Conservation (phyloP, 2,888 invertebrate species). For the Marasmarcha lunaedactyla region DNA sequence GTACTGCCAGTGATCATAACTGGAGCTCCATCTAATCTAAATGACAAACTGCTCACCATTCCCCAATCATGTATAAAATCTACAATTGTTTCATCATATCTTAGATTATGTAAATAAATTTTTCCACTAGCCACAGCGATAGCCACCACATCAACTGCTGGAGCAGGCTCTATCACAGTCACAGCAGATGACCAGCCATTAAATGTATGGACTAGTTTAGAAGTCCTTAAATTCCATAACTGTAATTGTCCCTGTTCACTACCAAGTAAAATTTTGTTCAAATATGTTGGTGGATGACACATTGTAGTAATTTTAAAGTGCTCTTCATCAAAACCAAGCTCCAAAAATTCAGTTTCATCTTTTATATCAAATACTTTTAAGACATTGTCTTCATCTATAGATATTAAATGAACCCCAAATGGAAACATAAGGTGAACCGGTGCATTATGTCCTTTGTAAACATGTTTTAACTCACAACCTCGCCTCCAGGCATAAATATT, state of each 20-base stretch:
- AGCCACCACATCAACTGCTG: slow-evolving; percentile 92
- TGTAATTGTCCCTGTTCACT: slow-evolving; percentile 87
- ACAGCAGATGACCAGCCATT: slow-evolving; percentile 79
- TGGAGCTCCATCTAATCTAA: slow-evolving; percentile 87
- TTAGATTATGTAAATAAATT: slow-evolving; percentile 89
- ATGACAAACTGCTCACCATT: slow-evolving; percentile 83
- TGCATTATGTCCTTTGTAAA: slow-evolving; percentile 80
- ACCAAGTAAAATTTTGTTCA: slow-evolving; percentile 93
- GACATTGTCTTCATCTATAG: slow-evolving; percentile 82
- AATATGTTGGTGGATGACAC: slow-evolving; percentile 93
- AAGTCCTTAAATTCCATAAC: slow-evolving; percentile 89
- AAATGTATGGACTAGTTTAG: slow-evolving; percentile 82
- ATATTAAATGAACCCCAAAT: slow-evolving; percentile 87
- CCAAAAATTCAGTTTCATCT: slow-evolving; percentile 75
- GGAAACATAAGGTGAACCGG: slow-evolving; percentile 84
- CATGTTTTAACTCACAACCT: slow-evolving; percentile 86
- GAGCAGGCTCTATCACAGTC: slow-evolving; percentile 85
- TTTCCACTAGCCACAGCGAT: slow-evolving; percentile 86
- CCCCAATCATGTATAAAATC: slow-evolving; percentile 95
- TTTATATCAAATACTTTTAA: slow-evolving; percentile 89
- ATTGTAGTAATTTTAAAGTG: slow-evolving; percentile 84
- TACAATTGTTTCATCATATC: slow-evolving; percentile 84
- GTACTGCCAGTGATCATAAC: slow-evolving; percentile 88
- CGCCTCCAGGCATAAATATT: slow-evolving; percentile 88
- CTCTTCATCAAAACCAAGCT: slow-evolving; percentile 74